These are phyloP conservation scores for Pseudorhiza aurosa DNA, from an alignment of 30 jellyfish, hydroid and myxozoan genomes.

Conservation along the genomic window DNA sequence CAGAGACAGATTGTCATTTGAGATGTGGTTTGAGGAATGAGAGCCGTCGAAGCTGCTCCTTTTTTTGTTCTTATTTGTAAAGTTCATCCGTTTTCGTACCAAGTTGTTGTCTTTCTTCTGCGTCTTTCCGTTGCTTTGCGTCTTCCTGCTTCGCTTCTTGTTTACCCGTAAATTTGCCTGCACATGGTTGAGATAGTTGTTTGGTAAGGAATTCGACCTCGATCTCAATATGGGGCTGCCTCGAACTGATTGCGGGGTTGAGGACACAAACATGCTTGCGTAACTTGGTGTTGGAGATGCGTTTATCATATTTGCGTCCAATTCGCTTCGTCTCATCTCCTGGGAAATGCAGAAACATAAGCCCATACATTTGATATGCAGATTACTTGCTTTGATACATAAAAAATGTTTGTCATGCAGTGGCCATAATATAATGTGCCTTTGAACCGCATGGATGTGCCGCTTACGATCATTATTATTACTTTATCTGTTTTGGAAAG, in stretches of 20 bases:
- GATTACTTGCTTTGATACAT: no score
- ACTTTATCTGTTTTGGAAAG: no score
- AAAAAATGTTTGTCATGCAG: no score
- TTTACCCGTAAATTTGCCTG: conserved; percentile 17
- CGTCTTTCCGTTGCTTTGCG: conserved; percentile 5
- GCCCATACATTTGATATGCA: no score
- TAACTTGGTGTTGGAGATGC: conserved; percentile 62
- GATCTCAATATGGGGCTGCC: conserved; percentile 79
- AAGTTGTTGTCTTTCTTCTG: not conserved
- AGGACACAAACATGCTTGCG: conserved; percentile 60
- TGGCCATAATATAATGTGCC: no score
- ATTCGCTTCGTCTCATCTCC: conserved; percentile 37
- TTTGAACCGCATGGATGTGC: no score
- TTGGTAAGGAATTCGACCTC: conserved; percentile 72
- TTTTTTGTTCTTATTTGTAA: conserved; percentile 7
- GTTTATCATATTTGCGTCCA: conserved; percentile 8
- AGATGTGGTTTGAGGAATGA: conserved; percentile 12
- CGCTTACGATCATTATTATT: no score
- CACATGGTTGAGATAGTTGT: conserved; percentile 18
- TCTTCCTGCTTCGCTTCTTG: conserved; percentile 16
- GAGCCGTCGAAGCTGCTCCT: conserved; percentile 48
- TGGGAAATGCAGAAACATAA: not conserved
- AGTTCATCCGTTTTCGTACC: conserved; percentile 10
- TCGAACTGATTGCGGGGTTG: conserved; percentile 71
- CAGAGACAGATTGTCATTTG: conserved; percentile 22